phyloP scores from a whole-genome alignment of 2,113 vertebrate genomes.

The Oxyura jamaicensis region DNA sequence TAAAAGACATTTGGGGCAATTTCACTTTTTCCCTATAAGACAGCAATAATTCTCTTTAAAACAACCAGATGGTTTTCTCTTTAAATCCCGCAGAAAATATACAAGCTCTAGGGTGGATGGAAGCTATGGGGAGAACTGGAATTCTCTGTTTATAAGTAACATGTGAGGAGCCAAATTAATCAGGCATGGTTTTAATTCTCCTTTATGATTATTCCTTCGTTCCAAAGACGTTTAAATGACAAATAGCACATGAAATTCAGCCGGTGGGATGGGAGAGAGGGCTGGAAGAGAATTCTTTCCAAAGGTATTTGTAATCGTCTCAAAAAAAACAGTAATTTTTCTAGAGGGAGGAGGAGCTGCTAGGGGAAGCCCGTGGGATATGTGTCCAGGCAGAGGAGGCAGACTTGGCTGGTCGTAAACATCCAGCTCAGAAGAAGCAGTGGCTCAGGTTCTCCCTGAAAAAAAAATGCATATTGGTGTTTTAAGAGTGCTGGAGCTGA shows the following conservation, averaged over 20 bases:
- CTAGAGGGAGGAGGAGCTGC: neutral
- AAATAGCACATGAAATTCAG: neutral
- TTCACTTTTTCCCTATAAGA: neutral
- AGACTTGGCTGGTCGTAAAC: neutral
- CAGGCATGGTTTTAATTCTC: neutral
- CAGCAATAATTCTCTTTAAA: neutral
- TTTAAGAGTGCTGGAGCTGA: neutral
- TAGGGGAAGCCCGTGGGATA: neutral
- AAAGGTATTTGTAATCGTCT: neutral
- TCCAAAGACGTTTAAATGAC: neutral
- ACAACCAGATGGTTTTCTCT: neutral
- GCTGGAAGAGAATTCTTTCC: neutral
- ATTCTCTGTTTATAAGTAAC: neutral
- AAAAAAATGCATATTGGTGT: neutral
- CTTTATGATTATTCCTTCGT: neutral
- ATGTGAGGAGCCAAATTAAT: neutral
- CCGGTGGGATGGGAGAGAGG: neutral
- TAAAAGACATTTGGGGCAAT: neutral
- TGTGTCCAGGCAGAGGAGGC: neutral
- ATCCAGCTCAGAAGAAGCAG: neutral
- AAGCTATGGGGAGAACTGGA: neutral
- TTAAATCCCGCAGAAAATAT: neutral
- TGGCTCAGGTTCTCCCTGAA: neutral
- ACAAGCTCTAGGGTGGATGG: neutral
- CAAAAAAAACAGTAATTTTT: neutral